A percentile compares a stretch with the other conserved stretches of the same genome.
Evolutionary conservation across 2,113 vertebrate genomes (phyloP).

Genomic region (Marmota monax): DNA sequence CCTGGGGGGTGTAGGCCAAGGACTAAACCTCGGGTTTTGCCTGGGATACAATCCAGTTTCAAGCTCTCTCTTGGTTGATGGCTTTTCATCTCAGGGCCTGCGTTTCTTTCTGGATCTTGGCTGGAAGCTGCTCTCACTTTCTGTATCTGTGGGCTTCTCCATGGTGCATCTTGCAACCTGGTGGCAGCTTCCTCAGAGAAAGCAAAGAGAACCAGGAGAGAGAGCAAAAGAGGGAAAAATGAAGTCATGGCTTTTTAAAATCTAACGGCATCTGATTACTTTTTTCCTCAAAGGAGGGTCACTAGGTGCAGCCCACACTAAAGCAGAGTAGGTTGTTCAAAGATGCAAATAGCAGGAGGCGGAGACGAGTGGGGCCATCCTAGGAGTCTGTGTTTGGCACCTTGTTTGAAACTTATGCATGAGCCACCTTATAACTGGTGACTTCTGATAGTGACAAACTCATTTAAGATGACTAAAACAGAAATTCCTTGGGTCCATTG

Average conservation of each 20-base stretch:
- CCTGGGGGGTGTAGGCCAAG: neutral
- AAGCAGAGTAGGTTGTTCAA: neutral
- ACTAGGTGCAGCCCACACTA: neutral
- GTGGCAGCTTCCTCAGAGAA: neutral
- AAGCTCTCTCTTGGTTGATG: neutral
- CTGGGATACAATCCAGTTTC: neutral
- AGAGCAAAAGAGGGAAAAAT: neutral
- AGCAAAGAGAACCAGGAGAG: neutral
- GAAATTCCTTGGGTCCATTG: neutral
- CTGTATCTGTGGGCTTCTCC: neutral
- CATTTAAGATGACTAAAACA: neutral
- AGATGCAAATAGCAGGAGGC: neutral
- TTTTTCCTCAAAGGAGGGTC: neutral
- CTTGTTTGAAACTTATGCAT: neutral
- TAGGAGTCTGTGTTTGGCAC: neutral
- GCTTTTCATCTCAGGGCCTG: neutral
- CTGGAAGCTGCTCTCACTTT: neutral
- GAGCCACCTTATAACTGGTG: neutral
- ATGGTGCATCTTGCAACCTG: neutral
- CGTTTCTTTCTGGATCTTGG: neutral
- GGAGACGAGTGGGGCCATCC: neutral
- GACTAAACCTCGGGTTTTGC: neutral
- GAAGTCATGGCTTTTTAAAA: neutral
- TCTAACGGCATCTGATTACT: neutral
- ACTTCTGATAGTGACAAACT: neutral